Evolutionary conservation across 1,140 invertebrate genomes (phyloP).

Genomic region (Formica selysi): DNA sequence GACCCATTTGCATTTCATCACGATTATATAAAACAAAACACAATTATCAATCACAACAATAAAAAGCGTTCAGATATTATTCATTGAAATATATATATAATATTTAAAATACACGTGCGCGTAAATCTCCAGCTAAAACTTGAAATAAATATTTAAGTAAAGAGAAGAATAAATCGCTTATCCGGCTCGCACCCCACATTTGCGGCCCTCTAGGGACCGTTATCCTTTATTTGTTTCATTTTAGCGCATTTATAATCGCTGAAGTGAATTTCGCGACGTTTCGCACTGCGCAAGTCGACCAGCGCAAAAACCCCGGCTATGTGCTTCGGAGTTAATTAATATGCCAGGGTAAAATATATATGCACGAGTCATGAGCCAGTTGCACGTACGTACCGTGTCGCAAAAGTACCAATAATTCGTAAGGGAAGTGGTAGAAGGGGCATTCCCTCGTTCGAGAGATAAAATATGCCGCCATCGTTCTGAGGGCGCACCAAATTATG

Average conservation of each 20-base stretch:
- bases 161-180: constrained; percentile 28
- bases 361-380: constrained; percentile 47
- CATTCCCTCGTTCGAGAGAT: constrained; percentile 35
- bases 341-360: constrained; percentile 57
- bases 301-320: constrained; percentile 33
- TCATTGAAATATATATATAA: constrained; percentile 7
- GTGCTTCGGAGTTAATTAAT: constrained; percentile 53
- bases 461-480: constrained; percentile 65
- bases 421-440: constrained; percentile 22
- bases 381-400: constrained; percentile 54
- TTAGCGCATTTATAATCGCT: constrained; percentile 52
- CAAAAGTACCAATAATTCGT: constrained; percentile 56
- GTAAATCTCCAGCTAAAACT: not conserved
- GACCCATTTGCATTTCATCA: constrained; percentile 5
- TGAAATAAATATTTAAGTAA: constrained; percentile 30
- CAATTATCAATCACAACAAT: not conserved
- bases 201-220: not conserved
- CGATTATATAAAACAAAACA: constrained; percentile 18
- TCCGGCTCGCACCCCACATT: constrained; percentile 19
- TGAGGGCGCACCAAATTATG: constrained; percentile 61
- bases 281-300: constrained; percentile 2
- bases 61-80: not conserved
- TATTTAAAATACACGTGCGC: not conserved
- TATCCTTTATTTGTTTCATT: constrained; percentile 35
- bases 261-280: constrained; percentile 42